Conservation (phyloP, 2,888 invertebrate genomes). For the Drosophila suboccidentalis region DNA sequence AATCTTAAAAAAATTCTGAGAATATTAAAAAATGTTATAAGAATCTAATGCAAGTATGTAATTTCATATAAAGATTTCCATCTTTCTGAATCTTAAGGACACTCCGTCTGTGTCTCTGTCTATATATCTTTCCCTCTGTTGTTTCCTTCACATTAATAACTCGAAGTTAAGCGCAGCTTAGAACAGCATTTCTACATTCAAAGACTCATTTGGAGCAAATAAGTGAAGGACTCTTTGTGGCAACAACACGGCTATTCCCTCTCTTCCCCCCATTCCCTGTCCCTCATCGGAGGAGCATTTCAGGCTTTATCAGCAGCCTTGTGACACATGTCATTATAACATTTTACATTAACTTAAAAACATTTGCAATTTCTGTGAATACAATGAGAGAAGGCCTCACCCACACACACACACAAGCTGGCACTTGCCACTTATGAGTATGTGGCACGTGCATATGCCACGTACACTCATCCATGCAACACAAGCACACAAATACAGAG, state of each 20-base stretch:
- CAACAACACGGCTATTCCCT: slow-evolving; percentile 8
- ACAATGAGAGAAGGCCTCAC: slow-evolving; percentile 51
- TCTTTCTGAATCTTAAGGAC: too few species aligned
- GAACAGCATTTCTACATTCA: neutral
- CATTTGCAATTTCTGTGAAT: slow-evolving; percentile 73
- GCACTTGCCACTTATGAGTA: slow-evolving; percentile 58
- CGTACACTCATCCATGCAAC: slow-evolving; percentile 17
- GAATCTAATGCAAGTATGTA: too few species aligned
- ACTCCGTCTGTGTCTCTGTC: neutral
- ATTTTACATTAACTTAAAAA: slow-evolving; percentile 80
- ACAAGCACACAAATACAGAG: slow-evolving; percentile 16
- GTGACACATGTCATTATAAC: slow-evolving; percentile 77
- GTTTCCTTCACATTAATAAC: neutral
- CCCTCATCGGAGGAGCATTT: slow-evolving; percentile 7
- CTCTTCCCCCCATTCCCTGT: neutral
- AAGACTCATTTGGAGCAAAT: slow-evolving; percentile 37
- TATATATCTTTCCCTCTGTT: neutral
- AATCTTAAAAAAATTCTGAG: neutral
- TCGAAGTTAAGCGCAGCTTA: neutral
- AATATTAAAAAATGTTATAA: neutral
- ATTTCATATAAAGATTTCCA: too few species aligned
- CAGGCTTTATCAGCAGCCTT: slow-evolving; percentile 45
- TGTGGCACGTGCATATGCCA: slow-evolving; percentile 63
- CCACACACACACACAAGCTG: slow-evolving; percentile 9
- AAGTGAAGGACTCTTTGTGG: slow-evolving; percentile 24